These are phyloP conservation scores for Semicossyphus pulcher DNA, from an alignment of 2,113 vertebrate genomes.

Conservation along the genomic window DNA sequence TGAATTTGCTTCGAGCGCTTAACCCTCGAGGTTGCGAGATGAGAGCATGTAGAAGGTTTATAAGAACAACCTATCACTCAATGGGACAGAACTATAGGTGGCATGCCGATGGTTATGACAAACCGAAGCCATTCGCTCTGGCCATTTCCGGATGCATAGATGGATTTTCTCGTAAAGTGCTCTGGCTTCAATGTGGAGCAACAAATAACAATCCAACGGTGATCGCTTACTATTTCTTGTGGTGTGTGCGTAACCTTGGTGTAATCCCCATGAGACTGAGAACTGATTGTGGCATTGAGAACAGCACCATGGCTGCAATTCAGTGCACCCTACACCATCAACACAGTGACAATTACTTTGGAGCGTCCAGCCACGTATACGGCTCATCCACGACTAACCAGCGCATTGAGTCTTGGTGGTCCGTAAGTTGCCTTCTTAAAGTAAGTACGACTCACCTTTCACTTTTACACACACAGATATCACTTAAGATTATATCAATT, in stretches of 20 bases:
- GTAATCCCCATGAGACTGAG: no score
- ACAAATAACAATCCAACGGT: constrained; percentile 1
- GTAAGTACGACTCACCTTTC: no score
- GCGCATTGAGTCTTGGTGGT: constrained; percentile 42
- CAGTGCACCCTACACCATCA: neutral
- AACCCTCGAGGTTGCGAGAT: constrained; percentile 31
- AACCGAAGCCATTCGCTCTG: constrained; percentile 54
- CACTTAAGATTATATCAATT: no score
- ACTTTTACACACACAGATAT: no score
- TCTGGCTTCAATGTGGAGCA: constrained; percentile 50
- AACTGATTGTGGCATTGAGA: no score
- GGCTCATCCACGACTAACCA: constrained; percentile 40
- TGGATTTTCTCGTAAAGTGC: constrained; percentile 53
- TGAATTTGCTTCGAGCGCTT: constrained; percentile 44
- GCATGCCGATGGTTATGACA: constrained; percentile 56
- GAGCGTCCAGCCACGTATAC: constrained; percentile 51
- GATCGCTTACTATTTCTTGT: constrained; percentile 20
- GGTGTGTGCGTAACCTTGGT: constrained; percentile 38
- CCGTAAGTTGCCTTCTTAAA: neutral
- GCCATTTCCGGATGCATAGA: constrained; percentile 51
- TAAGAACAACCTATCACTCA: constrained; percentile 48
- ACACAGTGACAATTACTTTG: neutral
- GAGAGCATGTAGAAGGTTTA: constrained; percentile 17
- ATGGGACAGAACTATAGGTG: constrained; percentile 53
- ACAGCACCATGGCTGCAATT: constrained; percentile 4